Conservation (phyloP, 2,888 invertebrate species). For the Ophion ellenae region DNA sequence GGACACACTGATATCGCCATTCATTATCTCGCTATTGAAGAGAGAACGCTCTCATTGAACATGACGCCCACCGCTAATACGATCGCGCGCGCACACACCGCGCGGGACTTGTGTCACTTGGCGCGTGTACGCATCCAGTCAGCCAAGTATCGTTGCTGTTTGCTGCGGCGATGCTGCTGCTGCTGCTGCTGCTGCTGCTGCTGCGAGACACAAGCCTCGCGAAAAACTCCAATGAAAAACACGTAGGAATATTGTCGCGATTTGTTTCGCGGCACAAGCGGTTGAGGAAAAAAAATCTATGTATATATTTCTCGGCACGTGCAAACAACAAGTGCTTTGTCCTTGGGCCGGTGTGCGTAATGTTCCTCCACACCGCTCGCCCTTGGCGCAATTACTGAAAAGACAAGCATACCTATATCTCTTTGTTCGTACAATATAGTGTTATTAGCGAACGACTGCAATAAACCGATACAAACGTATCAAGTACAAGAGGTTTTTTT, state of each 20-base stretch:
- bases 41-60: conserved; percentile 74
- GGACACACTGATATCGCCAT: conserved; percentile 76
- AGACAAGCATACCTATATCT: background rate
- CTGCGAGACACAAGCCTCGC: background rate
- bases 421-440: background rate
- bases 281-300: too few species aligned
- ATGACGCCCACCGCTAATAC: conserved; percentile 77
- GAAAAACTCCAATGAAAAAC: background rate
- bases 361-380: background rate
- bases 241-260: background rate
- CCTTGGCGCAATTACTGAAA: background rate
- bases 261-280: too few species aligned
- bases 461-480: too few species aligned
- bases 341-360: too few species aligned
- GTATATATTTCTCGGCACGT: too few species aligned
- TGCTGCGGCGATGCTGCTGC: conserved; percentile 20
- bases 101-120: conserved; percentile 71
- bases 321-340: too few species aligned
- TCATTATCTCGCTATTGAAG: conserved; percentile 77
- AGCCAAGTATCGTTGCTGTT: conserved; percentile 15
- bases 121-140: conserved; percentile 57
- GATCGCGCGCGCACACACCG: conserved; percentile 69
- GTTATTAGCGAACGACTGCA: too few species aligned
- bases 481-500: too few species aligned
- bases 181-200: conserved; percentile 4